Base-by-base conservation (phyloP, 2,888 invertebrate genomes). In the Petrophora chlorosata region DNA sequence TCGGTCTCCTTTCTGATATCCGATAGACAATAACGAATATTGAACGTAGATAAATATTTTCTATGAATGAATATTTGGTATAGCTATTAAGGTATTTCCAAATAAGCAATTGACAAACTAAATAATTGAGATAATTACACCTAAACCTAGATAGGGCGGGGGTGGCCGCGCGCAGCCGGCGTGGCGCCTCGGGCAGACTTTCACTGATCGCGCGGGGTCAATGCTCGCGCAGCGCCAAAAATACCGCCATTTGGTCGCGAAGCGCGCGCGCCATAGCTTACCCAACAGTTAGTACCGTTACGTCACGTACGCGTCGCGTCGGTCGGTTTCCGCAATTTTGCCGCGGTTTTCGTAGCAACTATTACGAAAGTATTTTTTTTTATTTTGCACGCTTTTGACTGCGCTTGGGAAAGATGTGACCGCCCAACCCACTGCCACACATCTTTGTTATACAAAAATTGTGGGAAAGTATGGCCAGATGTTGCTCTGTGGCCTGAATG, bases 101-200 rank as follows among this genome's bases (percentile, higher is more conserved):
- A 17, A 30, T n/a, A 8, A 13, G 3, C 7, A 29, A 32, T 41
- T 36, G 25, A 10, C 29, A 25, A 39, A 25, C 9, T 34, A 25
- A 35, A 25, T 35, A 17, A 44, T 38, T 25, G 13, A 35, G 13
- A 14, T 23, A 28, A 32, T 40, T 61, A 57, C 38, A 17, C 46
- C 23, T 29, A 41, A 39, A 36, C 5, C 35, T 12, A 25, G 46
- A 41, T 39, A 56, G 59, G 57, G 58, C 52, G 43, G 64, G 79
- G 75, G 74, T 73, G 73, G 50, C 56, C 56, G 23, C 46, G 59
- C 52, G 67, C 67, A 87, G 87, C 70, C 87, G 50, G 86, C 83
- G 55, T 76, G 87, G 83, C 85, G 86, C 82, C 84, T 63, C 66
- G 39, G 78, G 76, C 68, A 73, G 35, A 85, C 88, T 88, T 87